These are phyloP conservation scores for Hypsopygia costalis DNA, from an alignment of 2,888 invertebrate species.

Conservation along the genomic window DNA sequence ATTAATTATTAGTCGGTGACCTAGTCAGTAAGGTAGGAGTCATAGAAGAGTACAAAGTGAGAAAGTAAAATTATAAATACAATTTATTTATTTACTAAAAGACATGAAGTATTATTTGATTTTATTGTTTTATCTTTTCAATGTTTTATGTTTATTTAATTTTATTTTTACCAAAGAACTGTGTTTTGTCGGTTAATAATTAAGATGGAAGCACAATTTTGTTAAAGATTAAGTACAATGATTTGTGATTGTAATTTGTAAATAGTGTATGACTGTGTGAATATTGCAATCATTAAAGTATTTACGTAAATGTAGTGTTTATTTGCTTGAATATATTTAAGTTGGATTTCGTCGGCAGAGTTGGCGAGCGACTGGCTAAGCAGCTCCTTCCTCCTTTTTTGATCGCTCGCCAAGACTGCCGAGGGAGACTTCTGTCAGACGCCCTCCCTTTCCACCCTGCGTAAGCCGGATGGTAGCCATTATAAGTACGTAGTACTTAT, in stretches of 20 bases:
- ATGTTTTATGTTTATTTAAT: constrained; percentile 46
- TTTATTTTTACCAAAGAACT: constrained; percentile 36
- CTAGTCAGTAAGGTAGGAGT: constrained; percentile 44
- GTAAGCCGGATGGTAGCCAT: too few species aligned
- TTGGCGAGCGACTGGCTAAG: too few species aligned
- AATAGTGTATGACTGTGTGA: constrained; percentile 76
- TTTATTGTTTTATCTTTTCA: constrained; percentile 42
- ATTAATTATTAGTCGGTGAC: constrained; percentile 26
- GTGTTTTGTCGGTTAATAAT: constrained; percentile 32
- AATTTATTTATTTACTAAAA: constrained; percentile 33
- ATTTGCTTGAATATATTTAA: not conserved
- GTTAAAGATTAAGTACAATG: constrained; percentile 60
- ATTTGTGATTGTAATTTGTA: constrained; percentile 56
- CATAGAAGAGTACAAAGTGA: constrained; percentile 57
- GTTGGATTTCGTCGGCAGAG: too few species aligned
- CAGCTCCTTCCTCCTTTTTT: too few species aligned
- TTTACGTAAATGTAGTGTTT: constrained; percentile 48
- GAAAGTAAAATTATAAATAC: constrained; percentile 18
- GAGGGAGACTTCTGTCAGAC: too few species aligned
- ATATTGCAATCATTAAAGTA: constrained; percentile 76
- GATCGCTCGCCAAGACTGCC: too few species aligned
- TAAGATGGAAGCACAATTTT: constrained; percentile 68
- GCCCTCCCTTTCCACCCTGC: too few species aligned
- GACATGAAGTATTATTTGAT: constrained; percentile 34
- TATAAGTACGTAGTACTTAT: too few species aligned